Evolutionary conservation across 2,113 vertebrate species (phyloP).

Genomic region (Rousettus leschenaultii): DNA sequence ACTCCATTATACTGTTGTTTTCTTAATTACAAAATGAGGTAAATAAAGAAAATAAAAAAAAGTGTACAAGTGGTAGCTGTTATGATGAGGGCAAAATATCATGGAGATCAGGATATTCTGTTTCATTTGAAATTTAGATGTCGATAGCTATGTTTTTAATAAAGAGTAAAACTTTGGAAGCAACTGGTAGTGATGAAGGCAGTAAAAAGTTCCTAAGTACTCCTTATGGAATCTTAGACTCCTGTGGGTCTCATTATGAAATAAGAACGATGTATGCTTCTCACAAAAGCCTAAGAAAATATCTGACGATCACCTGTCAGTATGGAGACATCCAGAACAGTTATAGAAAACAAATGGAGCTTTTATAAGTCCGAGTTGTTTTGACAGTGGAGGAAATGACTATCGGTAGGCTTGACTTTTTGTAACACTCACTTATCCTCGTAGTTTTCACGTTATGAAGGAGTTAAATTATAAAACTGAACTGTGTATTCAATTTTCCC

Average conservation of each 20-base stretch:
- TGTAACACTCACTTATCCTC: not conserved
- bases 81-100: not conserved
- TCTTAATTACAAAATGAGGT: not conserved
- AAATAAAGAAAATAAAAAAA: not conserved
- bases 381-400: not conserved
- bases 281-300: constrained; percentile 53
- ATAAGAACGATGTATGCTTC: constrained; percentile 14
- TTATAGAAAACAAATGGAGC: constrained; percentile 1
- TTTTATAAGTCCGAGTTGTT: not conserved
- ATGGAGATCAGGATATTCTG: not conserved
- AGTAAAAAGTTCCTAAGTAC: not conserved
- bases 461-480: not conserved
- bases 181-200: constrained; percentile 54
- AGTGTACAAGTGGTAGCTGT: not conserved
- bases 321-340: constrained; percentile 7
- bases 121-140: not conserved
- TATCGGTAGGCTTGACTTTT: not conserved
- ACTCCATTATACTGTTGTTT: not conserved
- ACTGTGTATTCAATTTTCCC: not conserved
- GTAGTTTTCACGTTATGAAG: not conserved
- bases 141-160: not conserved
- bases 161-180: constrained; percentile 54
- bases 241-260: constrained; percentile 42
- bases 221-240: constrained; percentile 43
- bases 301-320: constrained; percentile 54